phyloP scores from a whole-genome alignment of 2,888 invertebrate species.

The Agrochola macilenta region DNA sequence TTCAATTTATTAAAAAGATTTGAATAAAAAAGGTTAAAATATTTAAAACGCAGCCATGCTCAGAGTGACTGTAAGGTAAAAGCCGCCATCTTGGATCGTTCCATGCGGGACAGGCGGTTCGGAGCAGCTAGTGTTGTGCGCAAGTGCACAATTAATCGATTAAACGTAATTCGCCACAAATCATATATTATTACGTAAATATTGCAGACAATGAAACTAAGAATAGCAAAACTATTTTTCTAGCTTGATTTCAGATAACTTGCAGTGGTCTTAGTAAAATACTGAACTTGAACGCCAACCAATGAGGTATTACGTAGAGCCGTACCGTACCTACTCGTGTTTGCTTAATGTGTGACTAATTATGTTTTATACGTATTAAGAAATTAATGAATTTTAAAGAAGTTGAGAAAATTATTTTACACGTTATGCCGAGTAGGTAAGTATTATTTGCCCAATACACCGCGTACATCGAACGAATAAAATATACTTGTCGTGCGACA shows the following conservation, averaged over 20 bases:
- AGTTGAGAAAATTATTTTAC: not conserved
- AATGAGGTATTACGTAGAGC: not conserved
- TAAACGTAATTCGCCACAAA: constrained; percentile 25
- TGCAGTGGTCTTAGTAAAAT: not conserved
- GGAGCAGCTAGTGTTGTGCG: constrained; percentile 85
- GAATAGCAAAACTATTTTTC: not conserved
- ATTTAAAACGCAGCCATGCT: constrained; percentile 83
- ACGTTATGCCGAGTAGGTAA: not conserved
- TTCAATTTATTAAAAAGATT: constrained; percentile 76
- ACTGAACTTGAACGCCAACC: not conserved
- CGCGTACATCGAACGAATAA: not conserved
- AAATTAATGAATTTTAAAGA: not conserved
- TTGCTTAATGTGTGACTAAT: not conserved
- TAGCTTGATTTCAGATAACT: not conserved
- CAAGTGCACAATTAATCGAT: constrained; percentile 83
- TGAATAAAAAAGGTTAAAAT: constrained; percentile 78
- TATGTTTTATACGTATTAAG: not conserved
- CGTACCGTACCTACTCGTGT: not conserved
- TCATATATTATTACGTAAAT: constrained; percentile 14
- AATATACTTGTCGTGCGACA: not conserved
- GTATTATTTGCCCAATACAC: not conserved
- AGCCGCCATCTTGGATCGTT: constrained; percentile 88
- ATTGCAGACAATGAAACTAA: not conserved
- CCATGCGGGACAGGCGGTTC: constrained; percentile 83
- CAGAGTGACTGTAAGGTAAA: constrained; percentile 86